phyloP scores from a whole-genome alignment of 2,888 invertebrate genomes.

The Petrophora chlorosata region DNA sequence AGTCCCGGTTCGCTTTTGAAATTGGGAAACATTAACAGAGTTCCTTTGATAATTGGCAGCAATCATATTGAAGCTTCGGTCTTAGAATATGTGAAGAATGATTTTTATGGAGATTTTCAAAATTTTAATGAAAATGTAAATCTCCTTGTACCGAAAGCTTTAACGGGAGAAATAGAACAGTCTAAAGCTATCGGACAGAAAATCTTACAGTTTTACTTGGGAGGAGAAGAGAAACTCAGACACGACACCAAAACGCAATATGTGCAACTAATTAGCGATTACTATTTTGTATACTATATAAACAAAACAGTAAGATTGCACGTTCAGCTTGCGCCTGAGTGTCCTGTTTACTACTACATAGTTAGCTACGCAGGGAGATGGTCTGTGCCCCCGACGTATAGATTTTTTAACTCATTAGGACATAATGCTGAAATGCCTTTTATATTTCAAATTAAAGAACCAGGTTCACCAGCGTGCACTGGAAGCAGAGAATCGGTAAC shows the following conservation, averaged over 20 bases:
- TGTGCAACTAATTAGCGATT: conserved; percentile 66
- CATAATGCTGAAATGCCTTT: conserved; percentile 66
- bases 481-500: conserved; percentile 64
- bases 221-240: conserved; percentile 51
- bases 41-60: conserved; percentile 72
- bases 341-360: conserved; percentile 66
- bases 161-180: conserved; percentile 50
- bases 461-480: conserved; percentile 47
- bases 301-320: conserved; percentile 65
- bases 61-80: conserved; percentile 62
- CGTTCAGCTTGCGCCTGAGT: conserved; percentile 53
- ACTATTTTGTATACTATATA: conserved; percentile 65
- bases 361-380: conserved; percentile 63
- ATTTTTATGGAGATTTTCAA: conserved; percentile 58
- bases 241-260: conserved; percentile 62
- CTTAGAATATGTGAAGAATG: conserved; percentile 48
- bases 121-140: conserved; percentile 57
- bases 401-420: conserved; percentile 56
- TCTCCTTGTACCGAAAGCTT: conserved; percentile 60
- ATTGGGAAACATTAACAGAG: conserved; percentile 67
- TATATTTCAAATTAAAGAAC: conserved; percentile 55
- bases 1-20: conserved; percentile 61
- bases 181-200: conserved; percentile 58
- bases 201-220: conserved; percentile 63
- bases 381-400: conserved; percentile 51